Evolutionary conservation across 2,888 invertebrate genomes (phyloP), one percentile per base, ranked within the genome.

Genomic region (Ptilodon capucinus): DNA sequence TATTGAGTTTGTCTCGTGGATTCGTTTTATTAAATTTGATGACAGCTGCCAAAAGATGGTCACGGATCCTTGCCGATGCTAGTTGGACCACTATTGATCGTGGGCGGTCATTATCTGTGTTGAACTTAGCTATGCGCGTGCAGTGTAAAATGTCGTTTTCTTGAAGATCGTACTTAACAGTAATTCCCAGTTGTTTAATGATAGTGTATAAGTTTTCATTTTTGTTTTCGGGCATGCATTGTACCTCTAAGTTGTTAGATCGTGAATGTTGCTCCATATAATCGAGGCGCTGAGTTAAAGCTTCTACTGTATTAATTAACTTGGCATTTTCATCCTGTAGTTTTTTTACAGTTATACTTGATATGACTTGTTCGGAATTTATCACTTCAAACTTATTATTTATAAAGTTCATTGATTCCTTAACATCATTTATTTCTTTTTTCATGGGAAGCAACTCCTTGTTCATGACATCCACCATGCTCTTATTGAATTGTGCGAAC

Each of bases 71-170:
- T 4, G 39, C n/a, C 6, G 44, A 40, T 3, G 39, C 17, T 14
- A 45, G 21, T 13, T 40, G 44, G 9, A 45, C 40, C 4, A 45
- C 21, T n/a, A 40, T 34, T 13, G 44, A 40, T 14, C 44, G 18
- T 4, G 44, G 44, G 9, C 44, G 44, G 2, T 9, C 5, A 19
- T n/a, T 45, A 4, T 13, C 8, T 1, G 19, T 9, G 32, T 45
- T 45, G n/a, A 16, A 11, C 21, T 40, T 45, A 21, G 44, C 44
- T 14, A 44, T 44, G n/a, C 44, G 38, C 2, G 44, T 39, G 4
- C 14, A 28, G n/a, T 44, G 28, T 9, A 32, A 19, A 3, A 44
- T 39, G 4, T 14, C 43, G 4, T 7, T 28, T 16, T 43, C 38
- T 16, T 43, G n/a, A n/a, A 43, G 21, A 1, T 38, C 38, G 18